Evolutionary conservation across 2,888 invertebrate species (phyloP), one percentile per base, ranked within the genome.

Genomic region (Cantharis nigra): DNA sequence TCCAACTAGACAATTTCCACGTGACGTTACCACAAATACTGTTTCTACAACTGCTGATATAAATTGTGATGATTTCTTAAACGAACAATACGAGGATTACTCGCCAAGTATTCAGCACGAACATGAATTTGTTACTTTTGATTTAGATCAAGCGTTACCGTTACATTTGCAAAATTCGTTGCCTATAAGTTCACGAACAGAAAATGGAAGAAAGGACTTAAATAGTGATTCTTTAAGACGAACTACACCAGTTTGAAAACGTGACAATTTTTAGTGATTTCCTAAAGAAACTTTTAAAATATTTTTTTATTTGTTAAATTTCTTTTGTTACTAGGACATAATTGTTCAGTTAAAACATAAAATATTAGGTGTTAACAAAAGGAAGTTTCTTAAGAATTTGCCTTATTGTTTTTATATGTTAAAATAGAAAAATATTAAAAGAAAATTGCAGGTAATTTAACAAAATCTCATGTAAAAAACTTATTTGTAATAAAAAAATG

Each of bases 71-170:
- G 88, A 88, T 18, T 86, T 86, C 76, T 79, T 85, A 28, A 84
- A 82, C 28, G 90, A 83, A 16, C 85, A 82, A 33, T 87, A 87
- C 81, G 89, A 91, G 63, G 92, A 92, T 79, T 89, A 89, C 81
- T 91, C 92, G 72, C 91, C 93, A 11, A 88, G 88, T 77, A 85
- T 89, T 77, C 90, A 89, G 67, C 90, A 91, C 70, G 91, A 92
- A 80, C 93, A 93, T 81, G 94, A 94, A 83, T 91, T 94, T 85
- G 93, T 94, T 69, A 93, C 93, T 11, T 94, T 94, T 85, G 93
- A 94, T 83, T 89, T 92, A 74, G 93, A 92, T 62, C 91, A 91
- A 69, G 89, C 91, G 23, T 82, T 90, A 81, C 85, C 85, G 67
- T 81, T 85, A 72, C 74, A 74, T 26, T 86, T 87, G 7, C 87